Evolutionary conservation across 92 coral and sea anemone species (phyloP), one percentile per base, ranked within the genome.

Genomic region (Actinernus sp.): DNA sequence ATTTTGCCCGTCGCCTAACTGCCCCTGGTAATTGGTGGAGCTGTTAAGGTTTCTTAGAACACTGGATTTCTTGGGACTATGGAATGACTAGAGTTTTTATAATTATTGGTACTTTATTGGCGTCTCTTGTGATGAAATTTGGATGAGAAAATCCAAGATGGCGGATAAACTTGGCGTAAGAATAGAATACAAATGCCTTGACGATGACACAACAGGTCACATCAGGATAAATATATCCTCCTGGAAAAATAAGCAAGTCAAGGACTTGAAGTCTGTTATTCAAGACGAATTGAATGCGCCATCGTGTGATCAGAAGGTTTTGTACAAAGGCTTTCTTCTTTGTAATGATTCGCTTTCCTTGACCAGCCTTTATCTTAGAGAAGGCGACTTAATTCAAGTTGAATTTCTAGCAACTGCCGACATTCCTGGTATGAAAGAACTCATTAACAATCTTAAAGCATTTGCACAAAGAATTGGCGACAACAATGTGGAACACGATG

Each of bases 321-420:
- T 12, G 13, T 86, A 64, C 55, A 58, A 73, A 26, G 92, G 71
- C 17, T 50, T 58, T 5, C 57, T n/a, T 1, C 19, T 86, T 16
- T 65, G 31, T 19, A 74, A 81, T 48, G 68, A 81, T 64, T 54
- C 47, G 2, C 55, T 74, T 43, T 63, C 57, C 18, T 80, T 90
- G 1, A 60, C 61, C 36, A 61, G 72, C 23, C 68, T 90, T 26
- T 90, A 90, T 39, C 65, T 90, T 5, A 84, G 97, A 34, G 71
- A 86, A 48, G 88, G 79, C 20, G 97, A 90, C 46, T 39, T 49
- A 3, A 10, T 86, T 2, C 36, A 41, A 22, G 68, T 90, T 37
- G 60, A 65, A 18, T 90, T 65, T 28, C 30, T 43, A 18, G 58
- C 76, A 4, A 75, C 51, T 38, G 85, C 68, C 17, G 36, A 69